These are phyloP conservation scores for Rhagonycha fulva DNA, from an alignment of 2,888 invertebrate species.

Conservation along the genomic window DNA sequence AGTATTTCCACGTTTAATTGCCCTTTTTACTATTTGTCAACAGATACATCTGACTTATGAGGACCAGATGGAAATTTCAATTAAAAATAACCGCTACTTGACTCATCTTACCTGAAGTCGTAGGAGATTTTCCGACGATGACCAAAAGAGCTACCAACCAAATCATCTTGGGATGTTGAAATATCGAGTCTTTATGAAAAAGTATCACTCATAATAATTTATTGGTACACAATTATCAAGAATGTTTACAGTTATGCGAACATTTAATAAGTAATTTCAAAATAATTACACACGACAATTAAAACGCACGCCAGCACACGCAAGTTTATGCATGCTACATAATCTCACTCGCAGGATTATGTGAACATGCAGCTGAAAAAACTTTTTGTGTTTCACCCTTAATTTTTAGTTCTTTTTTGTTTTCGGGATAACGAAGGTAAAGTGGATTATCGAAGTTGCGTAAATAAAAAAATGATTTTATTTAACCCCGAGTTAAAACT, in stretches of 20 bases:
- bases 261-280: conserved; percentile 26
- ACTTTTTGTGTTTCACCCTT: conserved; percentile 7
- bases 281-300: conserved; percentile 21
- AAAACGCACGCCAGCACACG: conserved; percentile 24
- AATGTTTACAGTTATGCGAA: conserved; percentile 27
- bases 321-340: conserved; percentile 11
- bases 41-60: neutral
- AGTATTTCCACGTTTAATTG: neutral
- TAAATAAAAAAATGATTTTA: neutral
- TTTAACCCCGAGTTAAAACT: neutral
- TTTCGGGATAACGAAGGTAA: conserved; percentile 11
- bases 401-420: conserved; percentile 8
- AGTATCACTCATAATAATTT: neutral
- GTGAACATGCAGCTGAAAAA: conserved; percentile 16
- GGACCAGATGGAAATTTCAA: neutral
- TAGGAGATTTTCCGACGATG: neutral
- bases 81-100: neutral
- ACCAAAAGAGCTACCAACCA: neutral
- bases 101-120: neutral
- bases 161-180: neutral
- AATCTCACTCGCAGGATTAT: conserved; percentile 13
- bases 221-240: conserved; percentile 19
- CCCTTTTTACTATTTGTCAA: neutral
- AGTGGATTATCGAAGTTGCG: conserved; percentile 3
- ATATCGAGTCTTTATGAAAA: neutral